phyloP scores from a whole-genome alignment of 2,797 vertebrate genomes.

The Scolopax rusticola region DNA sequence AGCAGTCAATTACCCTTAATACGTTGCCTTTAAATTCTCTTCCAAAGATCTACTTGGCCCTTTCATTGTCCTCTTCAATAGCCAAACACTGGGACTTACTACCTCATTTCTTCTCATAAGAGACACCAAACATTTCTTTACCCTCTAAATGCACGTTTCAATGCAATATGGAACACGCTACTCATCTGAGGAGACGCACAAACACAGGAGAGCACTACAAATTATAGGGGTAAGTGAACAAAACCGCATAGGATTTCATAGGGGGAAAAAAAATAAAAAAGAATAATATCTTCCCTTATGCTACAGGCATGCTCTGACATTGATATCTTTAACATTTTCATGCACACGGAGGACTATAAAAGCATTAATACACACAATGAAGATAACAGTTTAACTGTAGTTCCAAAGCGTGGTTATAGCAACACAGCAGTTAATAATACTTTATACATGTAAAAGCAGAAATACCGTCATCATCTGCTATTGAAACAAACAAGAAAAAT shows the following conservation, averaged over 20 bases:
- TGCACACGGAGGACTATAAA: not conserved
- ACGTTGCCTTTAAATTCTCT: not conserved
- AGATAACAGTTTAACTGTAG: slow-evolving; percentile 17
- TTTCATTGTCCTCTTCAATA: not conserved
- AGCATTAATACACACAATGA: slow-evolving; percentile 48
- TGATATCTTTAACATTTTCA: slow-evolving; percentile 45
- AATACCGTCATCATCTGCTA: slow-evolving; percentile 35
- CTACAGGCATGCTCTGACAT: not conserved
- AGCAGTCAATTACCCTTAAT: not conserved
- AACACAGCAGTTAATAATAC: slow-evolving; percentile 23
- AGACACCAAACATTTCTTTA: not conserved
- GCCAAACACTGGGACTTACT: not conserved
- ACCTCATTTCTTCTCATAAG: not conserved
- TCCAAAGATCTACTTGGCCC: not conserved
- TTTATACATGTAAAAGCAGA: slow-evolving; percentile 33
- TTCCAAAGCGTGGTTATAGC: slow-evolving; percentile 33
- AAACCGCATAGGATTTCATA: not conserved
- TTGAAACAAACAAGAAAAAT: slow-evolving; percentile 21
- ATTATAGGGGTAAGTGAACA: not conserved
- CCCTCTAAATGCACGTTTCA: not conserved
- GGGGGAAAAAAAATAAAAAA: not conserved
- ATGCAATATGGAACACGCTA: not conserved
- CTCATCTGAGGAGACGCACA: not conserved
- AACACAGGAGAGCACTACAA: not conserved
- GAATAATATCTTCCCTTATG: not conserved